Base-by-base conservation (phyloP, 2,113 vertebrate genomes). In the Ciconia maguari region DNA sequence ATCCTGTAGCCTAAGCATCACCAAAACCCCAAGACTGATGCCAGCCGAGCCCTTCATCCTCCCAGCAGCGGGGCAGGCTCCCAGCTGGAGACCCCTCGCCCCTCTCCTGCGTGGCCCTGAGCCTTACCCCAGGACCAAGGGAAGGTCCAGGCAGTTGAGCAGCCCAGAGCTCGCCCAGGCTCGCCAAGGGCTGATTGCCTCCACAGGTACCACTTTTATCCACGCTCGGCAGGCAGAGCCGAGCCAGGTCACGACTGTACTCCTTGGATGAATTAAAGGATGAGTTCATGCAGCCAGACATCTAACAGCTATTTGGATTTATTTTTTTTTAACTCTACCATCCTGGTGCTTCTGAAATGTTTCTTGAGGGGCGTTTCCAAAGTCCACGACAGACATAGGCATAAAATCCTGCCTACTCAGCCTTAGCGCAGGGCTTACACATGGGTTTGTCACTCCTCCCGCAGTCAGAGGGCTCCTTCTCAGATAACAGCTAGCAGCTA, bases 341-440 rank as follows among this genome's bases (percentile, higher is more conserved):
- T 48, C 69, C 42, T 41, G 0, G 11, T 5, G 36, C 42, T 52
- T 48, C 81, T 8, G 4, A 74, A n/a, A 65, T 1, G 3, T 11
- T 60, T 69, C 57, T 11, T 18, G 26, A 60, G 49, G n/a, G 46
- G 20, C 5, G 7, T 5, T 68, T 64, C 14, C 61, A 44, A 52
- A 55, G 29, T 1, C 29, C 16, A 2, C 1, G 1, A 5, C 27
- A 79, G 88, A 57, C 1, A 48, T 6, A 48, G 61, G 9, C n/a
- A 42, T 1, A 27, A 41, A 72, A 7, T 3, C 68, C 62, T 13
- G 18, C 5, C 54, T 36, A 1, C 46, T 26, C 15, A 15, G 32
- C 24, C 38, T 19, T 22, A 5, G 21, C 1, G 27, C 36, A 26
- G 76, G 24, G 32, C 52, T 48, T 36, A 3, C 14, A 0, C 9